These are phyloP conservation scores for Meiosimyza decipiens DNA, from an alignment of 2,888 invertebrate genomes.

Conservation along the genomic window DNA sequence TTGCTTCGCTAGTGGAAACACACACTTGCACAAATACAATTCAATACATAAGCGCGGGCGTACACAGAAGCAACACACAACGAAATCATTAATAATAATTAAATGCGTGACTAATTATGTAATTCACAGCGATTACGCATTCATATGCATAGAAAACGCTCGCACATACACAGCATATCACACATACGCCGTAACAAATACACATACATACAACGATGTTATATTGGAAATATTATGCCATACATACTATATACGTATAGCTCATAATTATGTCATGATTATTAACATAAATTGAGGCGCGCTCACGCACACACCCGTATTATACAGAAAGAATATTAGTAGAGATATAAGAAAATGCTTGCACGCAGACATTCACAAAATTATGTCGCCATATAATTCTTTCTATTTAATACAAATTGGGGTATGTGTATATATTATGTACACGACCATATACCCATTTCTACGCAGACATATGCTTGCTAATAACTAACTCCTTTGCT, in stretches of 20 bases:
- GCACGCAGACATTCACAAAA: too few species aligned
- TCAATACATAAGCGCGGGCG: too few species aligned
- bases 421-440: too few species aligned
- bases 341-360: too few species aligned
- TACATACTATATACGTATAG: neutral
- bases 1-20: too few species aligned
- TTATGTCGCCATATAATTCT: too few species aligned
- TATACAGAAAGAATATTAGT: too few species aligned
- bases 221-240: neutral
- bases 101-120: conserved; percentile 61
- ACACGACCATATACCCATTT: too few species aligned
- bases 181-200: neutral
- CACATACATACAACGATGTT: neutral
- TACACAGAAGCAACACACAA: conserved; percentile 11
- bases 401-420: too few species aligned
- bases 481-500: too few species aligned
- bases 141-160: conserved; percentile 18
- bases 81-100: conserved; percentile 56
- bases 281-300: conserved; percentile 6
- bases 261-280: conserved; percentile 2
- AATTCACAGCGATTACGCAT: conserved; percentile 57
- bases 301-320: neutral
- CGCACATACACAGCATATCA: neutral
- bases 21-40: too few species aligned
- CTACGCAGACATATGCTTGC: too few species aligned